phyloP scores from a whole-genome alignment of 1,140 invertebrate genomes.

The Telenomus remus region DNA sequence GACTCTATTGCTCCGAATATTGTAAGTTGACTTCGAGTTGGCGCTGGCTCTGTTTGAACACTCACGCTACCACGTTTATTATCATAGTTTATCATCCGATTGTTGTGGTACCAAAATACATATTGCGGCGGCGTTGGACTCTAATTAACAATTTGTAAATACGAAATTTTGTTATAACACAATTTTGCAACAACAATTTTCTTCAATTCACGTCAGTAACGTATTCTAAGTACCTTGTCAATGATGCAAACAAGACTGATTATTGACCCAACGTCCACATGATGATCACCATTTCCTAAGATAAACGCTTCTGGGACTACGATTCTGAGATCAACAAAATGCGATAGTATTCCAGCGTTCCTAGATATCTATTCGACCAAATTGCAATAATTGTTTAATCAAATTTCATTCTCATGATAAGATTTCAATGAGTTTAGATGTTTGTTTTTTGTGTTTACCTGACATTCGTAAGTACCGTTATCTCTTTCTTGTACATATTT shows the following conservation, averaged over 20 bases:
- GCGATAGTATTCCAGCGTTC: conserved; percentile 87
- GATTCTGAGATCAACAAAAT: conserved; percentile 91
- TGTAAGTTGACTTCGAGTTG: conserved; percentile 88
- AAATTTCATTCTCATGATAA: neutral
- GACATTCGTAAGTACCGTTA: conserved; percentile 96
- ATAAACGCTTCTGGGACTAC: conserved; percentile 92
- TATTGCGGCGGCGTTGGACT: conserved; percentile 91
- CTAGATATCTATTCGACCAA: conserved; percentile 83
- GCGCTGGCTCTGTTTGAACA: conserved; percentile 89
- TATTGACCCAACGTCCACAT: conserved; percentile 91
- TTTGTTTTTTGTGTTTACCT: conserved; percentile 82
- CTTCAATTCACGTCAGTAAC: too few relatives aligned
- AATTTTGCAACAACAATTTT: too few relatives aligned
- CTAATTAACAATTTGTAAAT: conserved; percentile 75
- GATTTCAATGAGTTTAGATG: too few relatives aligned
- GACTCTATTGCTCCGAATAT: conserved; percentile 88
- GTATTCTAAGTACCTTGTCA: conserved; percentile 83
- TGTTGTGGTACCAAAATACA: conserved; percentile 94
- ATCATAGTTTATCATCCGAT: conserved; percentile 94
- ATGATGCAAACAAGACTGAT: conserved; percentile 94
- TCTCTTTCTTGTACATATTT: conserved; percentile 93
- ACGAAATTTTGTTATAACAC: neutral
- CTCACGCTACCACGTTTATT: conserved; percentile 87
- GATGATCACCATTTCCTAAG: conserved; percentile 89
- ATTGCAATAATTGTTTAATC: neutral